Evolutionary conservation across 2,797 vertebrate genomes (phyloP).

Genomic region (Threskiornis aethiopicus): DNA sequence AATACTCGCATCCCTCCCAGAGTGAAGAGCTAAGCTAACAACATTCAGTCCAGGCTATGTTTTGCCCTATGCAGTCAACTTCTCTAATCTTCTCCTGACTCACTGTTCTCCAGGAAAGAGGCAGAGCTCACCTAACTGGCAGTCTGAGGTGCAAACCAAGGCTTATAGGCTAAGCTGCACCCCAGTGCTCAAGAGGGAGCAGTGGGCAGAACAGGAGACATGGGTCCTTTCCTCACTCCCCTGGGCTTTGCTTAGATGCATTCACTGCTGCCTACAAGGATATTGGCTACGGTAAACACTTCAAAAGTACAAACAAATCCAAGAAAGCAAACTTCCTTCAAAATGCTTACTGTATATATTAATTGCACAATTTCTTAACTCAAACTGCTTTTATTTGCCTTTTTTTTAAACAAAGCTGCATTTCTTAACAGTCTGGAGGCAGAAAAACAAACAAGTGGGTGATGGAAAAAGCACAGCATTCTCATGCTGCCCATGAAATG

Average conservation of each 20-base stretch:
- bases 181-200: not conserved
- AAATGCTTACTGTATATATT: not conserved
- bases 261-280: not conserved
- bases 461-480: not conserved
- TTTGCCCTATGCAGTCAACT: not conserved
- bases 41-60: rapidly evolving
- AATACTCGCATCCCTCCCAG: not conserved
- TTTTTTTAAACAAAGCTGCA: not conserved
- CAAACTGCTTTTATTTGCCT: not conserved
- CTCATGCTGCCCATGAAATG: not conserved
- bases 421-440: not conserved
- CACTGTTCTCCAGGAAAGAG: not conserved
- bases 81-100: not conserved
- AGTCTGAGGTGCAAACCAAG: not conserved
- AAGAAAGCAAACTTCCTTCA: not conserved
- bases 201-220: not conserved
- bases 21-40: not conserved
- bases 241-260: not conserved
- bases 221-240: not conserved
- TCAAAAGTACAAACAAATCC: not conserved
- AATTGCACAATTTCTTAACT: not conserved
- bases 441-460: not conserved
- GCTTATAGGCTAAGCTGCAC: not conserved
- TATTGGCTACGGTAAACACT: not conserved
- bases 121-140: not conserved